Conservation (phyloP, 2,888 invertebrate genomes). For the Cosmopolites sordidus region DNA sequence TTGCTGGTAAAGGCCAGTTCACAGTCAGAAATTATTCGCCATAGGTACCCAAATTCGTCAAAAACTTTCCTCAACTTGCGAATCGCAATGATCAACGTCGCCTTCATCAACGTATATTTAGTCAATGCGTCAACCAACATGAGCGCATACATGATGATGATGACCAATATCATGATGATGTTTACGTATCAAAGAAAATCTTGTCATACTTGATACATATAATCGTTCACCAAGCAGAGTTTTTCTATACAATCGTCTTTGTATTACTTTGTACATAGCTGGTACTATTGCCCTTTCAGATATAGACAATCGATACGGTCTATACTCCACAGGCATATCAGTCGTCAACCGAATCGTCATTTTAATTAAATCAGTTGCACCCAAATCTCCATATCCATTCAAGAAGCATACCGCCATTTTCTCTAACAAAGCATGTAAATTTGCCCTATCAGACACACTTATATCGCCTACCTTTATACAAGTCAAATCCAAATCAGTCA, state of each 20-base stretch:
- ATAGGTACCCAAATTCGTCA: slow-evolving; percentile 15
- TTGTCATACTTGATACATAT: slow-evolving; percentile 15
- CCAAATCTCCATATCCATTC: no score
- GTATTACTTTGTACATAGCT: slow-evolving; percentile 8
- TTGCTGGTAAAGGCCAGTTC: slow-evolving; percentile 14
- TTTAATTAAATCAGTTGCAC: no score
- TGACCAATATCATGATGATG: slow-evolving; percentile 9
- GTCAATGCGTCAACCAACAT: slow-evolving; percentile 24
- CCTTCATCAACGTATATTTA: slow-evolving; percentile 9
- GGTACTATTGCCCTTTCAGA: no score
- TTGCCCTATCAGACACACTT: no score
- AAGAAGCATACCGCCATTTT: no score
- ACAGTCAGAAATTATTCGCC: slow-evolving; percentile 13
- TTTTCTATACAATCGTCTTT: slow-evolving; percentile 16
- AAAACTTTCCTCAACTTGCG: neutral
- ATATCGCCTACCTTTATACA: no score
- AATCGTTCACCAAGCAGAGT: slow-evolving; percentile 11
- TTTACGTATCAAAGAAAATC: slow-evolving; percentile 10
- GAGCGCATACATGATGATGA: slow-evolving; percentile 23
- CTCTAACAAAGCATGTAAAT: no score
- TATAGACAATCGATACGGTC: no score
- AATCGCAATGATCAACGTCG: slow-evolving; percentile 2
- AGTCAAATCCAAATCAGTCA: no score
- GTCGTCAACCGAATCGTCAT: no score
- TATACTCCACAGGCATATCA: no score